Percentiles rank a stretch among this genome's conserved stretches.
phyloP scores from a whole-genome alignment of 2,797 vertebrate genomes.

The Myotis findleyi region DNA sequence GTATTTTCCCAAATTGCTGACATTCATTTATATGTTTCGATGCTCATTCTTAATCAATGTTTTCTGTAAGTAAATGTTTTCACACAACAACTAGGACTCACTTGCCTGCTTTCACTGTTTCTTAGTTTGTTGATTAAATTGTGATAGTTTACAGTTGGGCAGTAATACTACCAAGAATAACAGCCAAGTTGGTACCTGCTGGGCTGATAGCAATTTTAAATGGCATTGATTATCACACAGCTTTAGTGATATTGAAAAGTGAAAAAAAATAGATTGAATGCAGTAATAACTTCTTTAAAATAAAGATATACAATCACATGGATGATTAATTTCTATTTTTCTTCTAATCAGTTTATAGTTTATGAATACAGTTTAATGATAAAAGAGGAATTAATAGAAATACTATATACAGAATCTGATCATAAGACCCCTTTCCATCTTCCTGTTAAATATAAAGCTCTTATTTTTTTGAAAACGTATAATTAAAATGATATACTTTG shows the following conservation, averaged over 20 bases:
- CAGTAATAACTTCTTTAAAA: not conserved
- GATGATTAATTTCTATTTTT: not conserved
- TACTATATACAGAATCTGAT: not conserved
- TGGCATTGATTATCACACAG: not conserved
- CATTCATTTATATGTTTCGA: not conserved
- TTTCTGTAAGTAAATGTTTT: slow-evolving; percentile 2
- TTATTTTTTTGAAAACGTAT: not conserved
- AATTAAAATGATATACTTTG: not conserved
- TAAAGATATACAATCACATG: not conserved
- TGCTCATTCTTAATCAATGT: not conserved
- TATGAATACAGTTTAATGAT: not conserved
- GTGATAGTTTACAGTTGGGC: not conserved
- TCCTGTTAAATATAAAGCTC: not conserved
- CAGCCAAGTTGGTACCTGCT: not conserved
- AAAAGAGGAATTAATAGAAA: not conserved
- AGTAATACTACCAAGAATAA: not conserved
- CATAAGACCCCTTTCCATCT: not conserved
- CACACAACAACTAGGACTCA: not conserved
- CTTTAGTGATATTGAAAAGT: not conserved
- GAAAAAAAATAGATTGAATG: not conserved
- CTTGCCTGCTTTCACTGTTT: not conserved
- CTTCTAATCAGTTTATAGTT: not conserved
- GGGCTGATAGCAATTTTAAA: not conserved
- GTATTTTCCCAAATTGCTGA: not conserved
- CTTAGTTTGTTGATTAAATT: not conserved